Conservation (phyloP, 2,113 vertebrate species). For the Pangasianodon hypophthalmus region DNA sequence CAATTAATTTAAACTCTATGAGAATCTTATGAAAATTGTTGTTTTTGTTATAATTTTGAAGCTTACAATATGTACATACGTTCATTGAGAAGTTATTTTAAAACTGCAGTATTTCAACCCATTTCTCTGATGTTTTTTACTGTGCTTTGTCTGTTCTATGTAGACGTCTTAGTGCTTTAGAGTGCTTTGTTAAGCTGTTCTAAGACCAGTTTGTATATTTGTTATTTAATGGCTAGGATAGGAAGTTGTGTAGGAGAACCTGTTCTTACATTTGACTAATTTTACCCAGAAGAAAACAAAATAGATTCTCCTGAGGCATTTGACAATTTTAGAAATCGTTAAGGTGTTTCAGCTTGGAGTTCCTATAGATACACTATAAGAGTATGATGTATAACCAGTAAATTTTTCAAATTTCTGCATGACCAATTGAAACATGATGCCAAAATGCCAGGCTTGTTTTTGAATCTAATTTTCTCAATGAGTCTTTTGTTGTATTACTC, state of each 20-base stretch:
- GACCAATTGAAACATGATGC: background rate
- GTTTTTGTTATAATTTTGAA: background rate
- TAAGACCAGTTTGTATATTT: background rate
- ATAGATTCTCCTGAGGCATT: background rate
- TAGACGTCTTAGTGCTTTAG: background rate
- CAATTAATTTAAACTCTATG: background rate
- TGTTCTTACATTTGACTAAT: background rate
- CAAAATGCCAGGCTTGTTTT: background rate
- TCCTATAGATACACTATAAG: background rate
- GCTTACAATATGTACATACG: background rate
- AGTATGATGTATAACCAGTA: background rate
- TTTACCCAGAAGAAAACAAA: background rate
- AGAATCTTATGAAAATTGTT: background rate
- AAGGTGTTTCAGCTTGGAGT: background rate
- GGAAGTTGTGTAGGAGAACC: background rate
- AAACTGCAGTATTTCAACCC: background rate
- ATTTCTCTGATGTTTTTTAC: background rate
- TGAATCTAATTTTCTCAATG: background rate
- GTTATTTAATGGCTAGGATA: background rate
- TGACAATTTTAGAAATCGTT: background rate
- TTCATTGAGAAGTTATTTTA: background rate
- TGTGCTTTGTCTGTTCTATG: background rate
- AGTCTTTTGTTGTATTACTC: slow-evolving; percentile 49
- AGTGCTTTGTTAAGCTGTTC: background rate
- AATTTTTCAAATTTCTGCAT: background rate